These are phyloP conservation scores for Caenorhabditis imperialis DNA, from an alignment of 2,888 invertebrate species.

Conservation along the genomic window DNA sequence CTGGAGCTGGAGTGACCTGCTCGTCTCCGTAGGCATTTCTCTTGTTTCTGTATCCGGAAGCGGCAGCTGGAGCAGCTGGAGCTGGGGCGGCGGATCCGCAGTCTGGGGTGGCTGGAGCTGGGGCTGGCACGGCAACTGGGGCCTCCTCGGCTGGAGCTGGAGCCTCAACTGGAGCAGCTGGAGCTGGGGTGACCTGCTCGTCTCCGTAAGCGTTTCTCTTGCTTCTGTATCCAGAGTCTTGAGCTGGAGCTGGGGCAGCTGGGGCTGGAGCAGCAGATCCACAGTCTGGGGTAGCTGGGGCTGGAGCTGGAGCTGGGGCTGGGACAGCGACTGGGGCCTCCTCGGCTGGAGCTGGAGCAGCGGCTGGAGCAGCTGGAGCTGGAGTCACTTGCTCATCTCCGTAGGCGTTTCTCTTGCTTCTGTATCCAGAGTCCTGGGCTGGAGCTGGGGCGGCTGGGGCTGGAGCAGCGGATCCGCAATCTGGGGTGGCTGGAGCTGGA, in stretches of 20 bases:
- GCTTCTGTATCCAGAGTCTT: slow-evolving; percentile 36
- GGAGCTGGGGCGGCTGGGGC: slow-evolving; percentile 32
- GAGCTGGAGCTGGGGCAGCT: slow-evolving; percentile 38
- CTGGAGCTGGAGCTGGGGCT: slow-evolving; percentile 51
- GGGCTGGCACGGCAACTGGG: slow-evolving; percentile 30
- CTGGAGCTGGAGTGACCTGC: slow-evolving; percentile 61
- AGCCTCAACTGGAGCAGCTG: slow-evolving; percentile 47
- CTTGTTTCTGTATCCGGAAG: slow-evolving; percentile 51
- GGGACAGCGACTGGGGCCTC: slow-evolving; percentile 30
- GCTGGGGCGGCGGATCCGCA: slow-evolving; percentile 39
- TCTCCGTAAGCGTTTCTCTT: slow-evolving; percentile 63
- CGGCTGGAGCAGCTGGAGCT: slow-evolving; percentile 49
- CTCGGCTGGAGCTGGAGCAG: slow-evolving; percentile 41
- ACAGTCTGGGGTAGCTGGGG: slow-evolving; percentile 37
- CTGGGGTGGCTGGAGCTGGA: too few species aligned
- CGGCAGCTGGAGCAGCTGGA: slow-evolving; percentile 33
- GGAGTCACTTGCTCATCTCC: slow-evolving; percentile 65
- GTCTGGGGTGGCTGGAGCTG: slow-evolving; percentile 19
- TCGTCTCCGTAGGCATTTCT: slow-evolving; percentile 67
- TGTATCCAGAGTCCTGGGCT: slow-evolving; percentile 41
- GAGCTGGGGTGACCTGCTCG: slow-evolving; percentile 52
- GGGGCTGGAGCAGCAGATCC: slow-evolving; percentile 42
- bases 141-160: slow-evolving; percentile 33
- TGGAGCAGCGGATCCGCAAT: slow-evolving; percentile 17
- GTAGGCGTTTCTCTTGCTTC: slow-evolving; percentile 60